Percentiles rank a stretch among this genome's conserved stretches.
Evolutionary conservation across 2,113 vertebrate genomes (phyloP).

Genomic region (Ranitomeya variabilis): DNA sequence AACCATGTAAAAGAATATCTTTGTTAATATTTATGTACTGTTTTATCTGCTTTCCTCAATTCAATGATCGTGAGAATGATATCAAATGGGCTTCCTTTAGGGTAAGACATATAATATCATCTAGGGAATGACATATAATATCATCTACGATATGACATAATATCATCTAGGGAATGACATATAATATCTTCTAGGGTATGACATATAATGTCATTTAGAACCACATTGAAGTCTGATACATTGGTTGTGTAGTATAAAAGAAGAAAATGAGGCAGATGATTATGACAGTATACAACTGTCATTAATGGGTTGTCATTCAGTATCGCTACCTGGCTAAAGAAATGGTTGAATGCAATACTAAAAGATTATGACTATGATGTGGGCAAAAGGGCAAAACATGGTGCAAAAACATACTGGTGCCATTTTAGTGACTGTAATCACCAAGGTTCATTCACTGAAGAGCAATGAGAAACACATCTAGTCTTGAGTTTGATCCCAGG

Average conservation of each 20-base stretch:
- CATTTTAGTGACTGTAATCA: not conserved
- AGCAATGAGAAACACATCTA: not conserved
- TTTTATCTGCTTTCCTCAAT: too few relatives aligned
- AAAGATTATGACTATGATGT: not conserved
- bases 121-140: too few relatives aligned
- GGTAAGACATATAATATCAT: too few relatives aligned
- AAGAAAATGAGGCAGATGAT: not conserved
- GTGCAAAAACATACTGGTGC: not conserved
- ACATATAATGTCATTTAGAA: not conserved
- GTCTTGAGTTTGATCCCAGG: constrained; percentile 26
- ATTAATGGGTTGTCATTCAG: not conserved
- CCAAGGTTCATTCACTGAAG: not conserved
- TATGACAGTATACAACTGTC: not conserved
- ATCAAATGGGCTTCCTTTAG: too few relatives aligned
- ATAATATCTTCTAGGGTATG: not conserved
- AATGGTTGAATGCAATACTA: not conserved
- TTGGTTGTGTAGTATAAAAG: not conserved
- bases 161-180: too few relatives aligned
- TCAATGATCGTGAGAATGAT: too few relatives aligned
- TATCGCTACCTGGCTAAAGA: not conserved
- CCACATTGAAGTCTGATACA: not conserved
- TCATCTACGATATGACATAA: too few relatives aligned
- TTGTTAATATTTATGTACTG: too few relatives aligned
- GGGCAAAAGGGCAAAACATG: not conserved
- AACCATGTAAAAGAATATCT: too few relatives aligned